Evolutionary conservation across 2,113 vertebrate species (phyloP).

Genomic region (Poecilia latipinna): DNA sequence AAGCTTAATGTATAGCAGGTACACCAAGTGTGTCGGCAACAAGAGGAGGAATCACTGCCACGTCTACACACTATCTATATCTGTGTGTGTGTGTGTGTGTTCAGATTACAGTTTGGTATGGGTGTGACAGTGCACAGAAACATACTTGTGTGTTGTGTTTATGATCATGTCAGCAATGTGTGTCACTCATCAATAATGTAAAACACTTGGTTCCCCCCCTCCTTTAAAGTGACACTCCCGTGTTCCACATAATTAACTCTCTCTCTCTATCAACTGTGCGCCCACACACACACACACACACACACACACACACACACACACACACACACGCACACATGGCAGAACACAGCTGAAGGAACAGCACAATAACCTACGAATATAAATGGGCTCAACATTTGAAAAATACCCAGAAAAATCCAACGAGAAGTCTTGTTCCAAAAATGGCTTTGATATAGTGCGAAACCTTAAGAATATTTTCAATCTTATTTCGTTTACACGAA

Average conservation of each 20-base stretch:
- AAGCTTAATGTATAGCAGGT: constrained; percentile 62
- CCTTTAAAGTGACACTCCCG: constrained; percentile 75
- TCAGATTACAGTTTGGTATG: constrained; percentile 1
- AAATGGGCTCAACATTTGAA: constrained; percentile 15
- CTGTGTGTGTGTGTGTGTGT: background rate
- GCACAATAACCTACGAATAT: constrained; percentile 23
- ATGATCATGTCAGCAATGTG: constrained; percentile 68
- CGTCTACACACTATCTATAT: constrained; percentile 32
- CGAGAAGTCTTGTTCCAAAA: background rate
- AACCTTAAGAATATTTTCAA: background rate
- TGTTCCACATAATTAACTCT: constrained; percentile 78
- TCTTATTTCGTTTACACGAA: background rate
- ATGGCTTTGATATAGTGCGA: background rate
- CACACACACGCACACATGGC: constrained; percentile 11
- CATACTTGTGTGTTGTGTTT: constrained; percentile 45
- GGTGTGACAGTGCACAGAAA: constrained; percentile 10
- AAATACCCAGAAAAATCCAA: constrained; percentile 1
- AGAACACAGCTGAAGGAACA: constrained; percentile 14
- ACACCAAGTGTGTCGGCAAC: constrained; percentile 62
- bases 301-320: constrained; percentile 12
- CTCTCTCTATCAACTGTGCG: constrained; percentile 11
- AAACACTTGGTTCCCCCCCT: constrained; percentile 62
- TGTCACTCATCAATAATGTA: constrained; percentile 84
- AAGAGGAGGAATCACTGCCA: constrained; percentile 46
- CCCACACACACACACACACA: constrained; percentile 17